These are phyloP conservation scores for Herminia tarsipennalis DNA, from an alignment of 2,888 invertebrate genomes.

Conservation along the genomic window DNA sequence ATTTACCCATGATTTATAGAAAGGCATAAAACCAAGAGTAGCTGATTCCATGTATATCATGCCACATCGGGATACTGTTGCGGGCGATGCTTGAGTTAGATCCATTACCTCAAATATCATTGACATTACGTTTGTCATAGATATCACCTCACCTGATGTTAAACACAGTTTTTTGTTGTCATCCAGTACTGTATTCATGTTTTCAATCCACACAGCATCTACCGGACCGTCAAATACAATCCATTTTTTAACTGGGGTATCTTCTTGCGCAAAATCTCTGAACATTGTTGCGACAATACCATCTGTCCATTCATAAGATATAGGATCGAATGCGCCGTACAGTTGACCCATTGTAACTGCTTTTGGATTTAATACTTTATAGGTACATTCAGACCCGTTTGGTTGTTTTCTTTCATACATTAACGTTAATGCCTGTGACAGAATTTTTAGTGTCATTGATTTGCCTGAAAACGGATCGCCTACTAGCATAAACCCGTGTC, in stretches of 20 bases:
- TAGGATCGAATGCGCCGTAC: slow-evolving; percentile 96
- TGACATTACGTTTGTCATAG: slow-evolving; percentile 92
- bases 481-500: slow-evolving; percentile 97
- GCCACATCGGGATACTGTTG: slow-evolving; percentile 95
- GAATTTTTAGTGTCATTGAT: slow-evolving; percentile 90
- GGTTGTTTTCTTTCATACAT: slow-evolving; percentile 86
- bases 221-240: slow-evolving; percentile 97
- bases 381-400: slow-evolving; percentile 87
- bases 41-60: slow-evolving; percentile 96
- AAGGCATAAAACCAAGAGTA: slow-evolving; percentile 93
- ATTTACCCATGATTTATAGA: slow-evolving; percentile 93
- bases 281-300: slow-evolving; percentile 94
- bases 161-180: slow-evolving; percentile 95
- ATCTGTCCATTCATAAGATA: slow-evolving; percentile 96
- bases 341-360: slow-evolving; percentile 96
- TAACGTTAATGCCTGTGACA: slow-evolving; percentile 90
- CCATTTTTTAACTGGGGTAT: slow-evolving; percentile 93
- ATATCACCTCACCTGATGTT: slow-evolving; percentile 95
- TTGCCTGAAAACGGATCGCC: slow-evolving; percentile 94
- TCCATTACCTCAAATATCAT: slow-evolving; percentile 96
- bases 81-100: slow-evolving; percentile 93
- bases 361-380: slow-evolving; percentile 96
- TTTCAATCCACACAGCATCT: slow-evolving; percentile 96
- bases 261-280: slow-evolving; percentile 90
- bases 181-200: slow-evolving; percentile 95